phyloP scores from a whole-genome alignment of 2,888 invertebrate species.

The Stegophylla sp. region DNA sequence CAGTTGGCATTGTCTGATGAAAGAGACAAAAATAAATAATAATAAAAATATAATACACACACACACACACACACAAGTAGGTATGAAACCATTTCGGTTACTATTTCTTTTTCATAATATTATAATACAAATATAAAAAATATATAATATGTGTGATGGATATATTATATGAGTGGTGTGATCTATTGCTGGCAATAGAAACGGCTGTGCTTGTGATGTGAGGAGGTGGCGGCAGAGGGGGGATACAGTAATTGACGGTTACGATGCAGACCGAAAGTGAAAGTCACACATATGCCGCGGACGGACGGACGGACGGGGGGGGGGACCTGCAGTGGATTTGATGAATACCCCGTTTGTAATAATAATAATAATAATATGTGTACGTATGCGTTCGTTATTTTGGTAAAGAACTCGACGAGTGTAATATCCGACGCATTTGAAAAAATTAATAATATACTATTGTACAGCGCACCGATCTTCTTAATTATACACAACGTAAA shows the following conservation, averaged over 20 bases:
- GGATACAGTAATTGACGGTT: conserved; percentile 33
- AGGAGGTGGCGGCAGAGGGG: not conserved
- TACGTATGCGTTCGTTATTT: not conserved
- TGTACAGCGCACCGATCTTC: not conserved
- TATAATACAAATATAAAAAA: no score
- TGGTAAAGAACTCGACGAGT: not conserved
- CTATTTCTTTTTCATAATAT: no score
- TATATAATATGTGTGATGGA: no score
- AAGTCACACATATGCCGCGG: conserved; percentile 24
- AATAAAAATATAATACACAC: not conserved
- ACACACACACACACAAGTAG: not conserved
- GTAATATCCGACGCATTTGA: not conserved
- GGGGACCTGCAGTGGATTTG: not conserved
- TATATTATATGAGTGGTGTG: not conserved
- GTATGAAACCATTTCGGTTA: no score
- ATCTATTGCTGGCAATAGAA: conserved; percentile 16
- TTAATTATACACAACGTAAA: not conserved
- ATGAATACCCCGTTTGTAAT: not conserved
- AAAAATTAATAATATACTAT: not conserved
- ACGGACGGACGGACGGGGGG: not conserved
- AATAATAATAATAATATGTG: not conserved
- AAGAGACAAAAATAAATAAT: not conserved
- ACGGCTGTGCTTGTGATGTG: not conserved
- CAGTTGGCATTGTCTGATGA: not conserved
- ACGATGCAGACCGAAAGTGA: conserved; percentile 49